Conservation (phyloP, 2,797 vertebrate genomes). For the Enteromius anoplus region DNA sequence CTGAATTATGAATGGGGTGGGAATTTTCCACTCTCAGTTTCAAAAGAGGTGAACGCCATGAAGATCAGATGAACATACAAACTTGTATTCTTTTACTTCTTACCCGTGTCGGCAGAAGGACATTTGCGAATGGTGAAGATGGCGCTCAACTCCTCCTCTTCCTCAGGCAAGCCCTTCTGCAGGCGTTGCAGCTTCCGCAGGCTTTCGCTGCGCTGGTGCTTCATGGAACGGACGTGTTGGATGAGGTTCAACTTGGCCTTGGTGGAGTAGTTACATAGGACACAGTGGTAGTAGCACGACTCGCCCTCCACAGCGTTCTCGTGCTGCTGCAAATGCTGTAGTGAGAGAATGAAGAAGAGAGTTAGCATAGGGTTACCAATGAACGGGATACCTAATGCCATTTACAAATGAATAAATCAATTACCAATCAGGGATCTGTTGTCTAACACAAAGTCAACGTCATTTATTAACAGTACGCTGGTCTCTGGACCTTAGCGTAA, state of each 20-base stretch:
- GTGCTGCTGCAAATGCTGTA: conserved; percentile 96
- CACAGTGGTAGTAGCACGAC: conserved; percentile 96
- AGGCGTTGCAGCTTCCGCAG: conserved; percentile 95
- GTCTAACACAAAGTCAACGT: conserved; percentile 78
- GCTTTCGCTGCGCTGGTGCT: conserved; percentile 97
- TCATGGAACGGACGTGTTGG: conserved; percentile 99
- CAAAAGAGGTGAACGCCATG: background rate
- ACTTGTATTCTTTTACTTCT: conserved; percentile 55
- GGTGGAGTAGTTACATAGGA: conserved; percentile 97
- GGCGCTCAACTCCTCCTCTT: conserved; percentile 92
- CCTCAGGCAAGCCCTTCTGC: conserved; percentile 95
- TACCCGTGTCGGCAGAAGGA: conserved; percentile 89
- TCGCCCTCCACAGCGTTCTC: conserved; percentile 93
- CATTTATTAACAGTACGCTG: conserved; percentile 67
- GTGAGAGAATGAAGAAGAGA: conserved; percentile 66
- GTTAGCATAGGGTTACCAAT: conserved; percentile 69
- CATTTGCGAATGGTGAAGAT: conserved; percentile 98
- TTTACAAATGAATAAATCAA: conserved; percentile 82
- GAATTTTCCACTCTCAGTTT: conserved; percentile 16
- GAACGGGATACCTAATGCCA: conserved; percentile 74
- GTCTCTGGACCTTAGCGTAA: conserved; percentile 71
- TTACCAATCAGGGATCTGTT: conserved; percentile 79
- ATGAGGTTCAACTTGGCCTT: conserved; percentile 99
- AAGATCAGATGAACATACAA: background rate
- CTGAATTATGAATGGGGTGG: conserved; percentile 30